Conservation (phyloP, 2,797 vertebrate species). For the Schizothorax lantsangensis region DNA sequence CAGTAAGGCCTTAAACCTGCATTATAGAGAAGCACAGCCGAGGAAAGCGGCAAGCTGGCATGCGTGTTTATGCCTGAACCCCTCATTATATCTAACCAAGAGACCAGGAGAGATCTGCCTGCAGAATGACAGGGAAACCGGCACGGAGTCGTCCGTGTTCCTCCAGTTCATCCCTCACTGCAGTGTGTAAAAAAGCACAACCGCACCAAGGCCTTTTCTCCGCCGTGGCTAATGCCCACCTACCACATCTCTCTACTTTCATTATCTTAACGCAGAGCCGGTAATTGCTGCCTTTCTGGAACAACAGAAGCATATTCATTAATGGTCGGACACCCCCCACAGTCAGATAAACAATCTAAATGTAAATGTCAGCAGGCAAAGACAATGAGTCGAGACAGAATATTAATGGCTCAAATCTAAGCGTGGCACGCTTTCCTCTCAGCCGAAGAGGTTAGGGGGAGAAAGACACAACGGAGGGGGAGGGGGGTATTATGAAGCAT, state of each 20-base stretch:
- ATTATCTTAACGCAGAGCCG: constrained; percentile 62
- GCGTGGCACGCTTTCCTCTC: constrained; percentile 41
- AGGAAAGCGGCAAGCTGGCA: constrained; percentile 3
- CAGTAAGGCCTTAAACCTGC: constrained; percentile 15
- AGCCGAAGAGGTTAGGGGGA: constrained; percentile 9
- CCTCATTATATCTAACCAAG: constrained; percentile 39
- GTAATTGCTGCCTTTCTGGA: constrained; percentile 73
- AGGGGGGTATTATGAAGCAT: constrained; percentile 8
- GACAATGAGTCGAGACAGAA: constrained; percentile 71
- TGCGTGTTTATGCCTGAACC: constrained; percentile 5
- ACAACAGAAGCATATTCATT: constrained; percentile 69
- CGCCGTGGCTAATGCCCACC: constrained; percentile 52
- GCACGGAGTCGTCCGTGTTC: background rate
- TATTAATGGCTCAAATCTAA: constrained; percentile 66
- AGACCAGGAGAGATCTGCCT: background rate
- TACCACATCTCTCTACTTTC: constrained; percentile 55
- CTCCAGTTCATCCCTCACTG: background rate
- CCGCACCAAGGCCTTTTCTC: constrained; percentile 36
- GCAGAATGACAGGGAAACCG: constrained; percentile 12
- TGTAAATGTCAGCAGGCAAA: constrained; percentile 72
- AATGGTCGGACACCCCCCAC: constrained; percentile 54
- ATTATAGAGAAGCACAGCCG: constrained; percentile 7
- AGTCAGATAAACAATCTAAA: constrained; percentile 75
- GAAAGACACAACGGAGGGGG: constrained; percentile 35
- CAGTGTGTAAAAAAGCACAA: constrained; percentile 43